Evolutionary conservation across 2,888 invertebrate species (phyloP), one percentile per base, ranked within the genome.

Genomic region (Drosophila austrosaltans): DNA sequence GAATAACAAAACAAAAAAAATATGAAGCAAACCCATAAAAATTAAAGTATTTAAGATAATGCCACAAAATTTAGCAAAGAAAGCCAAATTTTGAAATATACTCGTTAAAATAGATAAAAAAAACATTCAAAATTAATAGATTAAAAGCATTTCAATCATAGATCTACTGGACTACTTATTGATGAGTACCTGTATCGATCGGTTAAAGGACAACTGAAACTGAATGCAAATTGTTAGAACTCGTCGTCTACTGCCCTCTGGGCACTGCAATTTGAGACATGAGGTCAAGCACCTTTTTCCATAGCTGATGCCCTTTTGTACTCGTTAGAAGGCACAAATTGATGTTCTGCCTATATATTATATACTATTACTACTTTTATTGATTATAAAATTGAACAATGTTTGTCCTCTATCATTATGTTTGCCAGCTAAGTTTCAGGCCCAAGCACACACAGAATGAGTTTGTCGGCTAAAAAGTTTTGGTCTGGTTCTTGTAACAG

Each of bases 301-400:
- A 4, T n/a, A n/a, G 40, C n/a, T n/a, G 6, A n/a, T 0, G 3
- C 4, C 48, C 25, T 25, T 42, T 42, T 16, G 0, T 42, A 16
- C 16, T 42, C 5, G 48, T 48, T 25, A 48, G 4, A 20, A 22
- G 10, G 3, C 22, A 48, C 22, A 48, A 48, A 8, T 48, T 22
- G 10, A 48, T 48, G 48, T 48, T 12, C 48, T 25, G 22, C 3
- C 25, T 22, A 48, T 48, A 44, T 20, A 48, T 25, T 48, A 25
- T 48, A 48, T 48, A 48, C 48, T 12, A 48, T 48, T 48, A 48
- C 25, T 25, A 10, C 22, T 48, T 25, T 48, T 48, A 48, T 48
- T 48, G 48, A 48, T 48, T 48, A 25, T 25, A 48, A 48, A 48
- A 48, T 48, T 25, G 10, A 48, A 7, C 22, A 48, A 10, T 22